Evolutionary conservation across 1,140 invertebrate species (phyloP), one percentile per base, ranked within the genome.

Genomic region (Thalassaphorura encarpata): DNA sequence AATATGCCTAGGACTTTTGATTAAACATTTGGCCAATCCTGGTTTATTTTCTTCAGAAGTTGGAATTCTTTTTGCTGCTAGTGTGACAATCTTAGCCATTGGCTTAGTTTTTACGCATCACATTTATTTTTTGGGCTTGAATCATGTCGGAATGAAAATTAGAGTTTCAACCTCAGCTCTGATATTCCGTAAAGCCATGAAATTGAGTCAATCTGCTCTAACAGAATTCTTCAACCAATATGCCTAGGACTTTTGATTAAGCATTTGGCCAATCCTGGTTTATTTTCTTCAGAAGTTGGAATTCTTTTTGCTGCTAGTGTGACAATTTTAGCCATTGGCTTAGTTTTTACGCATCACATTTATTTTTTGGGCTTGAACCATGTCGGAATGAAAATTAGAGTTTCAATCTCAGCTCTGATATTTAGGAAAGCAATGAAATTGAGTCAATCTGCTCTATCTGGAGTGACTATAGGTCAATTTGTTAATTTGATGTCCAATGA

Each of bases 111-210:
- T n/a, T n/a, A n/a, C n/a, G n/a, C n/a, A n/a, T n/a, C n/a, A n/a
- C n/a, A n/a, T n/a, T n/a, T n/a, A n/a, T n/a, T n/a, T n/a, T n/a
- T n/a, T n/a, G n/a, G n/a, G n/a, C n/a, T n/a, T n/a, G n/a, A n/a
- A n/a, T n/a, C n/a, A n/a, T n/a, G 75, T 84, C 62, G 85, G 86
- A 36, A 84, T 90, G 79, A 82, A 85, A 71, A 78, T 87, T 59
- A 76, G 85, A 55, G 77, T 89, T 31, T 81, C 85, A 3, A 81
- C 83, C 67, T 84, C 81, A 62, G 82, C 84, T 0, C 73, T 90
- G 28, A 81, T 90, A 57, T 0, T 26, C 29, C 2, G 21, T 23
- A 49, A 67, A 65, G 58, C 62, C 21, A 52, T 67, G 8, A 40
- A 40, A 45, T 36, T 67, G 19, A 67, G 62, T 60, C 64, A 66